Conservation (phyloP, 37 sponge, comb jelly and placozoan genomes). For the Beroe forskalii region DNA sequence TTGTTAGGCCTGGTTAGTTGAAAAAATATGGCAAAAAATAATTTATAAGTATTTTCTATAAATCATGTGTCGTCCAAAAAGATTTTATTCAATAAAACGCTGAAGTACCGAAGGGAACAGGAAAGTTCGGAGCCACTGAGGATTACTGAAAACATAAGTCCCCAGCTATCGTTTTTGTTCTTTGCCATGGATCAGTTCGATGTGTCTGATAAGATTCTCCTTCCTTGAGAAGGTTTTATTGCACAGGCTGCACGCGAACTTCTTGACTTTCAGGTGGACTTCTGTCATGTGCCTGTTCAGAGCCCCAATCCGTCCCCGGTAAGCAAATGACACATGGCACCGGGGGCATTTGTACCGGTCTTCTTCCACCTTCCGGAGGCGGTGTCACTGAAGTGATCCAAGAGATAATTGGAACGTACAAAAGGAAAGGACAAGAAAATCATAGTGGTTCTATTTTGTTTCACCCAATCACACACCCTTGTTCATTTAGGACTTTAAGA, state of each 20-base stretch:
- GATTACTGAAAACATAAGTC: no score
- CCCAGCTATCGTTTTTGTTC: no score
- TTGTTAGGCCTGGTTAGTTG: no score
- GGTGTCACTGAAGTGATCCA: neutral
- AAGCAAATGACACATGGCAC: neutral
- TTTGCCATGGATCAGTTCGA: no score
- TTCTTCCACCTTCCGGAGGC: neutral
- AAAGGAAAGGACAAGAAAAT: neutral
- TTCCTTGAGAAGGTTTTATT: constrained; percentile 20
- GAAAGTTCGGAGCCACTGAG: no score
- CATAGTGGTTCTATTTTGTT: neutral
- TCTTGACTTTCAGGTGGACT: neutral
- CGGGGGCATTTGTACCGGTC: neutral
- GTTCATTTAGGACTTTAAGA: no score
- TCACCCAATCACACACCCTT: no score
- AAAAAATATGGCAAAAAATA: no score
- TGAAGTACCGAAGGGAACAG: no score
- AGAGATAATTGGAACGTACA: neutral
- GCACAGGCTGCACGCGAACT: neutral
- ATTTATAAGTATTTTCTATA: no score
- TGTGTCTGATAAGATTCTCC: constrained; percentile 1
- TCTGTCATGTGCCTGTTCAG: neutral
- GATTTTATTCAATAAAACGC: no score
- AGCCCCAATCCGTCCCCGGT: neutral
- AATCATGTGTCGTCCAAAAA: no score